Percentiles rank a stretch among this genome's conserved stretches.
phyloP scores from a whole-genome alignment of 2,888 invertebrate genomes.

The Papilio gigon region DNA sequence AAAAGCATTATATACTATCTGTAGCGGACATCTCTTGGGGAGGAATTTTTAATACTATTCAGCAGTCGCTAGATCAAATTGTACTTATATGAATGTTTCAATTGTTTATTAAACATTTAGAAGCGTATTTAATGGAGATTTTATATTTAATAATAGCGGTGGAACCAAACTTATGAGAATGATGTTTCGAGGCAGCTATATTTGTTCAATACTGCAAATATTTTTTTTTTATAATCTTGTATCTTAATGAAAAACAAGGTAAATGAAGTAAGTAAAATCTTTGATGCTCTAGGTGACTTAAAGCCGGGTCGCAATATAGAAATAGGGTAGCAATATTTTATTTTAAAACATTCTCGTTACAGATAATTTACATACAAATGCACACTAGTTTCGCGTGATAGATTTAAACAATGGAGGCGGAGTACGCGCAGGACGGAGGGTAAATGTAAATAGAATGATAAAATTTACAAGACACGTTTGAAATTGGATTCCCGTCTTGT shows the following conservation, averaged over 20 bases:
- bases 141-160: neutral
- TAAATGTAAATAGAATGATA: constrained; percentile 40
- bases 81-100: too few species aligned
- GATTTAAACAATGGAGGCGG: constrained; percentile 40
- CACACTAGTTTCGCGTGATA: constrained; percentile 37
- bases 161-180: too few species aligned
- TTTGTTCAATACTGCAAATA: too few species aligned
- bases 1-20: constrained; percentile 19
- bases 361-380: constrained; percentile 41
- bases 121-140: neutral
- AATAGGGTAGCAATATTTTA: constrained; percentile 33
- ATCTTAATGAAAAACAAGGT: neutral
- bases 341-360: constrained; percentile 40
- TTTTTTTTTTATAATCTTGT: too few species aligned
- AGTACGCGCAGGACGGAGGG: constrained; percentile 27
- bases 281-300: constrained; percentile 24
- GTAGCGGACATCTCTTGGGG: constrained; percentile 2
- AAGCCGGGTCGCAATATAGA: constrained; percentile 17
- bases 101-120: too few species aligned
- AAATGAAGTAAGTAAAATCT: constrained; percentile 7
- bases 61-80: neutral
- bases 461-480: constrained; percentile 41
- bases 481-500: constrained; percentile 35
- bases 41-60: neutral
- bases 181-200: neutral